Conservation (phyloP, 2,113 vertebrate genomes). For the Anguilla rostrata region DNA sequence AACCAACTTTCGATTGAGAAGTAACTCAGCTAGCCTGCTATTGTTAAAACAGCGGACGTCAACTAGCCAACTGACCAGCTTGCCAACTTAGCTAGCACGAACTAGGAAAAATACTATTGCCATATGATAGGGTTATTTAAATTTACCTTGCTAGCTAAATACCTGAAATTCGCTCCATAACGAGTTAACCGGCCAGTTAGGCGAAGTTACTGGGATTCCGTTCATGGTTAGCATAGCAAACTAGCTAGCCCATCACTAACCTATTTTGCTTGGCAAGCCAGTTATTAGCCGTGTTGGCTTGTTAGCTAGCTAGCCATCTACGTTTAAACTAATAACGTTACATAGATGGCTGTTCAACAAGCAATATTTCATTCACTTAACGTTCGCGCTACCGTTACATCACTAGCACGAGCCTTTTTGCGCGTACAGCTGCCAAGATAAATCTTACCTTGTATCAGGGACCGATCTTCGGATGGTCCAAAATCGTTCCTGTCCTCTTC, state of each 20-base stretch:
- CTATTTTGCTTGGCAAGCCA: slow-evolving; percentile 38
- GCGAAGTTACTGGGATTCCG: not conserved
- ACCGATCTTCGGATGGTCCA: slow-evolving; percentile 61
- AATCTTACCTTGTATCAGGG: slow-evolving; percentile 66
- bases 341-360: not conserved
- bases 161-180: not conserved
- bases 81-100: not conserved
- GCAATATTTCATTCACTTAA: not conserved
- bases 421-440: not conserved
- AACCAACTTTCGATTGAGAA: not conserved
- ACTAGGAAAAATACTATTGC: too few species aligned
- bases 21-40: not conserved
- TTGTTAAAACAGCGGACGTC: not conserved
- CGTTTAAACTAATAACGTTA: not conserved
- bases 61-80: not conserved
- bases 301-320: slow-evolving; percentile 20
- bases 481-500: slow-evolving; percentile 73
- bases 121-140: too few species aligned
- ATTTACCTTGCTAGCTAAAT: not conserved
- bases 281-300: slow-evolving; percentile 1
- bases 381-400: not conserved
- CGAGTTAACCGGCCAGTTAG: slow-evolving; percentile 13
- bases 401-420: not conserved
- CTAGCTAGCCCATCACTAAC: not conserved
- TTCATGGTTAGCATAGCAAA: not conserved